A percentile compares a stretch with the other conserved stretches of the same genome.
These are phyloP conservation scores for Lasiommata megera DNA, from an alignment of 2,888 invertebrate genomes.

Conservation along the genomic window DNA sequence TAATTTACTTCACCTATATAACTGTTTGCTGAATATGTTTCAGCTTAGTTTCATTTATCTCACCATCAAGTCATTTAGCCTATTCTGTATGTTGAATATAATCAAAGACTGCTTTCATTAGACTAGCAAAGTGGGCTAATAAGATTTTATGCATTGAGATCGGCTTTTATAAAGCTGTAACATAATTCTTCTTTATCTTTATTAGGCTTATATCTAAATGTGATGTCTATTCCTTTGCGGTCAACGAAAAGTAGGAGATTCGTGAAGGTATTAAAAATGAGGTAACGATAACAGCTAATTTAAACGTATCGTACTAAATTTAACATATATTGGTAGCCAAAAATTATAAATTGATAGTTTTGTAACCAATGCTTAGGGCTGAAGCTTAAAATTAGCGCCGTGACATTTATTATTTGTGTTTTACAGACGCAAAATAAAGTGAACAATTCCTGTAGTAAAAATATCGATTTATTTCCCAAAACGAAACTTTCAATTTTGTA, in stretches of 20 bases:
- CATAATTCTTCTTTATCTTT: slow-evolving; percentile 2
- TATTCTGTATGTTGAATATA: slow-evolving; percentile 7
- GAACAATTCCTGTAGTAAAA: too few species aligned
- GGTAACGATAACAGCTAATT: too few species aligned
- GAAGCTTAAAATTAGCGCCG: too few species aligned
- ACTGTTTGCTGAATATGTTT: background rate
- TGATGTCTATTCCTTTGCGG: background rate
- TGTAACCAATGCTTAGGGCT: too few species aligned
- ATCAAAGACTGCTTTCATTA: slow-evolving; percentile 8
- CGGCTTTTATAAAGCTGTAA: background rate
- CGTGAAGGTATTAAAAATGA: too few species aligned
- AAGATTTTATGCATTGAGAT: slow-evolving; percentile 3
- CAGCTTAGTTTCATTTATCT: slow-evolving; percentile 1
- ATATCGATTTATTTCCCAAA: too few species aligned
- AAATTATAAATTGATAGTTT: too few species aligned
- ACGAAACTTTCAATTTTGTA: too few species aligned
- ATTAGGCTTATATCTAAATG: background rate
- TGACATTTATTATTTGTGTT: too few species aligned
- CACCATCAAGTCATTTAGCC: background rate
- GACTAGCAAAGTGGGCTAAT: background rate
- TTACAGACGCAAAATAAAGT: too few species aligned
- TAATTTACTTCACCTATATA: background rate
- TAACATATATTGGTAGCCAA: too few species aligned
- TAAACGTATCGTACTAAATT: too few species aligned
- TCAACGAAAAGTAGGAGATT: background rate